Conservation (phyloP, 2,888 invertebrate genomes). For the Flexamia atlantica region DNA sequence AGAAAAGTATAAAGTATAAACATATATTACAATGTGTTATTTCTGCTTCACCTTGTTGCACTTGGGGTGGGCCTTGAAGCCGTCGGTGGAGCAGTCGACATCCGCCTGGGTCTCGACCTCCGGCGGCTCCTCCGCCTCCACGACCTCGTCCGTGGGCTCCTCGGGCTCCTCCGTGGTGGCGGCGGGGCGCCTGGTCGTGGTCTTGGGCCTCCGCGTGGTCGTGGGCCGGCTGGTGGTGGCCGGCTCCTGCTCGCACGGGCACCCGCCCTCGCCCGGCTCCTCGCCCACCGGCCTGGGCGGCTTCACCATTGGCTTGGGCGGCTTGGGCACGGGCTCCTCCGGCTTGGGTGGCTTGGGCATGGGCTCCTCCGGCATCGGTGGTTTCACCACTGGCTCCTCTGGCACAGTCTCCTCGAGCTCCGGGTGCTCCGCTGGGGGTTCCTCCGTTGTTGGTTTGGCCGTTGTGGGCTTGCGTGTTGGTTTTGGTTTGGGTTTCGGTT, state of each 20-base stretch:
- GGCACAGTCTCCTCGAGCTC: constrained; percentile 1
- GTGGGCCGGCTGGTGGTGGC: constrained; percentile 57
- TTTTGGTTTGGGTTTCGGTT: constrained; percentile 49
- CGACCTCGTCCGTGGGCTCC: constrained; percentile 32
- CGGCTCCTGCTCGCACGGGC: constrained; percentile 43
- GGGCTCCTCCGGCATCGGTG: background rate
- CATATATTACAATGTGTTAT: no score
- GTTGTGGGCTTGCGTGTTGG: constrained; percentile 63
- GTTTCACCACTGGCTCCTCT: constrained; percentile 39
- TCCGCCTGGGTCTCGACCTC: constrained; percentile 66
- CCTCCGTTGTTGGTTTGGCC: constrained; percentile 61
- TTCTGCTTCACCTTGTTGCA: constrained; percentile 70
- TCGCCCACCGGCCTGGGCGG: background rate
- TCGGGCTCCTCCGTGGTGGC: constrained; percentile 44
- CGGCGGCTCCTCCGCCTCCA: constrained; percentile 21
- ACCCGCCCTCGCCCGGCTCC: background rate
- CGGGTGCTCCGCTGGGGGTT: constrained; percentile 35
- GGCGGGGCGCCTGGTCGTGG: constrained; percentile 54
- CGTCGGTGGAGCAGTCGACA: constrained; percentile 67
- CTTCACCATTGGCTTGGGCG: background rate
- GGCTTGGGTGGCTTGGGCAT: background rate
- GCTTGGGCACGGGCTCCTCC: constrained; percentile 23
- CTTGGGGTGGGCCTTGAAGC: constrained; percentile 68
- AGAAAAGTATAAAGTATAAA: no score
- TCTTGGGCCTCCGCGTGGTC: constrained; percentile 39